Evolutionary conservation across 2,113 vertebrate genomes (phyloP).

Genomic region (Festucalex cinctus): DNA sequence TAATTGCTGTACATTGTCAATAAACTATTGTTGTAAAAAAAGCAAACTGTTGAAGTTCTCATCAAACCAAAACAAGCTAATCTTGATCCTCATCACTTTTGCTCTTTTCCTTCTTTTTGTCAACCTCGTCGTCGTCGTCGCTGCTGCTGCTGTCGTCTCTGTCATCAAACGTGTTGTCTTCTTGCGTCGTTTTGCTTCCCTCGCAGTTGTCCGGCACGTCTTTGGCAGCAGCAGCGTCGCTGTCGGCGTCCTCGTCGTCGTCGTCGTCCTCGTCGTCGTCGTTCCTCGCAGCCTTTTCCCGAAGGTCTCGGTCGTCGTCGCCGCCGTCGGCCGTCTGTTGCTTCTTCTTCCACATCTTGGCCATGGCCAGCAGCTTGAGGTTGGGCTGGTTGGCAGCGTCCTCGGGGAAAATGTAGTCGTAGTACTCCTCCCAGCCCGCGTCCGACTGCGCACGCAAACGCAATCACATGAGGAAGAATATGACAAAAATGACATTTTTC

Average conservation of each 20-base stretch:
- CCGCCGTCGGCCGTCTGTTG: conserved; percentile 73
- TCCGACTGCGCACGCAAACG: conserved; percentile 77
- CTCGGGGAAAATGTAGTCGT: conserved; percentile 98
- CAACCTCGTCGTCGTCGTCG: conserved; percentile 38
- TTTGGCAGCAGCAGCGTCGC: conserved; percentile 29
- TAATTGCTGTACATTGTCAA: conserved; percentile 23
- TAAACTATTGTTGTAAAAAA: conserved; percentile 7
- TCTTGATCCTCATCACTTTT: conserved; percentile 24
- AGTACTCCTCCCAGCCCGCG: conserved; percentile 97
- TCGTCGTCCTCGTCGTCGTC: conserved; percentile 67
- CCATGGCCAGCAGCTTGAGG: conserved; percentile 96
- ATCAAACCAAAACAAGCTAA: conserved; percentile 23
- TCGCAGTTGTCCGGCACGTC: background rate
- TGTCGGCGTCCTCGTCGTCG: conserved; percentile 56
- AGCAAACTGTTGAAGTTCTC: conserved; percentile 1
- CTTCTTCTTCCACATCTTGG: conserved; percentile 97
- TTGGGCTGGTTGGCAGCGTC: conserved; percentile 97
- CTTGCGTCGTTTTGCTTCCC: background rate
- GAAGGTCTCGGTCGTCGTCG: conserved; percentile 5
- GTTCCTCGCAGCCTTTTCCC: background rate
- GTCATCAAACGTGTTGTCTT: conserved; percentile 16
- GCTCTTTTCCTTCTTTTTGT: conserved; percentile 15
- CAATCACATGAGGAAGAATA: background rate
- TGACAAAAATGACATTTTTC: background rate
- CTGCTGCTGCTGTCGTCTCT: conserved; percentile 20